Evolutionary conservation across 2,113 vertebrate genomes (phyloP), one percentile per base, ranked within the genome.

Genomic region (Ploceus nigricollis): DNA sequence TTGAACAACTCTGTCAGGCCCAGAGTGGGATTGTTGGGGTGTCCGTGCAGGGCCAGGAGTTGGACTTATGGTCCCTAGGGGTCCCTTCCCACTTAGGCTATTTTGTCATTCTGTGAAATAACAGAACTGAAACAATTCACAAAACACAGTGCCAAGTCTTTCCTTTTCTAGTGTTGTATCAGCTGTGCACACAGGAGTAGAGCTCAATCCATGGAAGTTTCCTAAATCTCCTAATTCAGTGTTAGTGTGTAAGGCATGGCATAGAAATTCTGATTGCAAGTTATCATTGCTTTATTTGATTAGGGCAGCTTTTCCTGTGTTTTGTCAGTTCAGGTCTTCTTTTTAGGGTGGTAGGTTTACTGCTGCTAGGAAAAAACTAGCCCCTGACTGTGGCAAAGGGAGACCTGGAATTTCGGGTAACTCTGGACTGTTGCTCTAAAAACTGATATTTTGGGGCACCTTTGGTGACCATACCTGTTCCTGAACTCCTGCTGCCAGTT

Each of bases 1-100:
- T 79, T 30, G 56, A n/a, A 47, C 20, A 54, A 0, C 1, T 2
- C 56, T 63, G 1, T 1, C 40, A 78, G 56, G 24, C 35, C 6
- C 33, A 24, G 22, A 27, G 30, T 30, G 56, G 48, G 11, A 17
- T 21, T 40, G n/a, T 2, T 54, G 75, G 48, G 11, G 3, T 40
- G 40, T 40, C 13, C 2, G 1, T 53, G 47, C 47, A 28, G 45
- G 27, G 72, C 37, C 47, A 17, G n/a, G 10, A 8, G 4, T 9
- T 24, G 54, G 23, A 24, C 7, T 54, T 40, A 47, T 40, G 28
- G 7, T 78, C 40, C n/a, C 15, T n/a, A 8, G 16, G 33, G n/a
- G 4, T n/a, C 15, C 19, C 31, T 40, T 63, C 13, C 17, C 48
- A 14, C 30, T 30, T 14, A 12, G 10, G 4, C 40, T 47, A 15